Evolutionary conservation across 1,140 invertebrate genomes (phyloP), one percentile per base, ranked within the genome.

Genomic region (Cydia strobilella): DNA sequence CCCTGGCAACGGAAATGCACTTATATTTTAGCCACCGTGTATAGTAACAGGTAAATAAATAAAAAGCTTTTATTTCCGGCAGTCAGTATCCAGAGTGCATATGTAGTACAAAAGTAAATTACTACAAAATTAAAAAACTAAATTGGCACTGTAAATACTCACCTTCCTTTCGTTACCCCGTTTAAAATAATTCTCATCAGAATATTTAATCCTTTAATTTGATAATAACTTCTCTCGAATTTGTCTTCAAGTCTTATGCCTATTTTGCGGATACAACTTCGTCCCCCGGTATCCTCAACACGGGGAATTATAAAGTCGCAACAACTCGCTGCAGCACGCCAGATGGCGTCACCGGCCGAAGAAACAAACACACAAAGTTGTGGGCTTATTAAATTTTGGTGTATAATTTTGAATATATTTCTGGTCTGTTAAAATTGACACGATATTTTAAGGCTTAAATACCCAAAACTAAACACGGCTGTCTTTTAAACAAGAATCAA

Each of bases 321-420:
- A 65, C 63, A 65, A 65, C 63, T 65, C 63, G 63, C 13, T 35
- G 63, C 63, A 65, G 63, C 54, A n/a, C 27, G 63, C 27, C 63
- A 35, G 25, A 65, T 35, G 23, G 15, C 63, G 27, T 27, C 23
- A 65, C 63, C 10, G 63, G 63, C 63, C 63, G 54, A 59, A 59
- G 54, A 59, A 59, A 59, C 54, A 59, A 59, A 59, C 54, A 59
- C 54, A 59, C 54, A 59, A 65, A 65, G 63, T 65, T 65, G 63
- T n/a, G 63, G 27, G 63, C 63, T 65, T 65, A 65, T 65, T 65
- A 65, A 65, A 65, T 65, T 65, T 65, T 65, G 63, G 63, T 65
- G 63, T 65, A 65, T 65, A 65, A 65, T 65, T 65, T 65, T 65
- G 63, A 65, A 65, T 65, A 65, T 31, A 65, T 65, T 65, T 65